Conservation (phyloP, 2,113 vertebrate genomes). For the Pontoporia blainvillei region DNA sequence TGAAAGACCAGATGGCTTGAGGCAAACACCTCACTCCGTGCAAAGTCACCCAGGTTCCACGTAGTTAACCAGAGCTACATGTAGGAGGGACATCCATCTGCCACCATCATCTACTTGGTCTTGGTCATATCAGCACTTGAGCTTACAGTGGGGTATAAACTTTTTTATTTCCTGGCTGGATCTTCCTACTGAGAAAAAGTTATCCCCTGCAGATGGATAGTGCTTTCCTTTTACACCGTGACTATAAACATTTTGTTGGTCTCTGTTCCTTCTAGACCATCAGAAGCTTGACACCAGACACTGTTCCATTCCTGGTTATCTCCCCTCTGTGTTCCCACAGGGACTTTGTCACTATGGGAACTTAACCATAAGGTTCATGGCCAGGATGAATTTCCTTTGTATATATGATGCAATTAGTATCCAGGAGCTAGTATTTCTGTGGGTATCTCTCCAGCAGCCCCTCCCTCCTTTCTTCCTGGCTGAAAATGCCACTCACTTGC, state of each 20-base stretch:
- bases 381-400: not conserved
- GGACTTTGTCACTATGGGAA: not conserved
- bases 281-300: not conserved
- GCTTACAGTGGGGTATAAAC: not conserved
- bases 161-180: not conserved
- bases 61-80: not conserved
- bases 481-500: not conserved
- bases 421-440: not conserved
- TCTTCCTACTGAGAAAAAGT: not conserved
- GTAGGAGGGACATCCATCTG: not conserved
- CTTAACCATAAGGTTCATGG: not conserved
- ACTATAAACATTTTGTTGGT: not conserved
- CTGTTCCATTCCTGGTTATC: not conserved
- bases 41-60: not conserved
- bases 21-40: not conserved
- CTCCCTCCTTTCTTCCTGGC: not conserved
- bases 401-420: not conserved
- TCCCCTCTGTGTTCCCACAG: not conserved
- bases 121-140: not conserved
- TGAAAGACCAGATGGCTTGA: not conserved
- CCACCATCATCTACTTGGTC: not conserved
- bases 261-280: not conserved
- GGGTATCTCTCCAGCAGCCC: not conserved
- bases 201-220: not conserved
- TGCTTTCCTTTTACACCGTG: not conserved